A percentile compares a stretch with the other conserved stretches of the same genome.
Evolutionary conservation across 2,113 vertebrate genomes (phyloP).

Genomic region (Misgurnus anguillicaudatus): DNA sequence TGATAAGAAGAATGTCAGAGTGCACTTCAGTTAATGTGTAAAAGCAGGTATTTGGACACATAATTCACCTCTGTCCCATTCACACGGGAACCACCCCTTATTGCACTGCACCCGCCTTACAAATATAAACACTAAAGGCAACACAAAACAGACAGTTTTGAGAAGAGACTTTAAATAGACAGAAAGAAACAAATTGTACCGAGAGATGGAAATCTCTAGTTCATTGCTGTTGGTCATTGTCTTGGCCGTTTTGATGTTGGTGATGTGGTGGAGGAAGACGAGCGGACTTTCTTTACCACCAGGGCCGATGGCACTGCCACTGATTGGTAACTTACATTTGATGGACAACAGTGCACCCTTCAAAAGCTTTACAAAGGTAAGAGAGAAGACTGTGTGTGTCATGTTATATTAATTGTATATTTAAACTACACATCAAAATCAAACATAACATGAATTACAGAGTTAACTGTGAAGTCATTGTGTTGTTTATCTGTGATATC

Average conservation of each 20-base stretch:
- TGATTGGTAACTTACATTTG: constrained; percentile 67
- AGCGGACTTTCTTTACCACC: constrained; percentile 59
- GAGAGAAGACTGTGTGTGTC: not conserved
- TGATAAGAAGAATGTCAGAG: not conserved
- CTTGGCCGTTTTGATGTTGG: constrained; percentile 56
- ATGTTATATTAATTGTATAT: too few relatives aligned
- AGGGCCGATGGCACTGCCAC: constrained; percentile 65
- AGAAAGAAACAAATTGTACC: too few relatives aligned
- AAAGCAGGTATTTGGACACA: not conserved
- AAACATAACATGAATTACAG: too few relatives aligned
- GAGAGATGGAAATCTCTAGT: constrained; percentile 59
- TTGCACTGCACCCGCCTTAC: too few relatives aligned
- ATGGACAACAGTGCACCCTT: constrained; percentile 63
- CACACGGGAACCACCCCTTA: too few relatives aligned
- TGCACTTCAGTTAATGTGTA: constrained; percentile 15
- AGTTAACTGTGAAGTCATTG: too few relatives aligned
- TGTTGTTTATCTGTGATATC: too few relatives aligned
- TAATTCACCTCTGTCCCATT: too few relatives aligned
- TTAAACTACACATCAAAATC: too few relatives aligned
- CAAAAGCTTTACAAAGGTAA: constrained; percentile 67
- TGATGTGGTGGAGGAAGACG: constrained; percentile 34
- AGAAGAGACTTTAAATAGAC: too few relatives aligned
- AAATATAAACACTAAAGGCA: too few relatives aligned
- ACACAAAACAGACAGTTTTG: too few relatives aligned
- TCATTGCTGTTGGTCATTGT: constrained; percentile 56